Conservation (phyloP, 2,888 invertebrate genomes). For the Hyles lineata region DNA sequence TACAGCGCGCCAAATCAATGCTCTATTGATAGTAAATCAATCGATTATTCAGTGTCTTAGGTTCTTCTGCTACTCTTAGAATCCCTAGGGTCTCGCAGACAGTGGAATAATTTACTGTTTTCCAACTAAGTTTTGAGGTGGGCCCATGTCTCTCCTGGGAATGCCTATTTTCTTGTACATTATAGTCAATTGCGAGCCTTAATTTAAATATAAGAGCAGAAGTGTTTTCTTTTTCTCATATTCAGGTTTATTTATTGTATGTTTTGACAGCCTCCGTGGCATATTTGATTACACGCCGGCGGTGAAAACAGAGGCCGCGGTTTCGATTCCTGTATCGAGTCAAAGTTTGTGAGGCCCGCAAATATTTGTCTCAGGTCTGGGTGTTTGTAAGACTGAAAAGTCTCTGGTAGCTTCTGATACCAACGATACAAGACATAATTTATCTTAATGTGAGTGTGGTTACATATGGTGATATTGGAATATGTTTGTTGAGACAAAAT, state of each 20-base stretch:
- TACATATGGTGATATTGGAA: too few relatives aligned
- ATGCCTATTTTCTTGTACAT: slow-evolving; percentile 57
- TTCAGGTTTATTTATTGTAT: slow-evolving; percentile 22
- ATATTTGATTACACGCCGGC: too few relatives aligned
- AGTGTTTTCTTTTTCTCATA: slow-evolving; percentile 29
- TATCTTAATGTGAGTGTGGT: too few relatives aligned
- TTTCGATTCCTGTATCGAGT: too few relatives aligned
- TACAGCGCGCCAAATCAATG: background rate
- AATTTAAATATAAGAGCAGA: slow-evolving; percentile 45
- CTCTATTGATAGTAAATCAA: slow-evolving; percentile 43
- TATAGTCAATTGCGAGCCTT: slow-evolving; percentile 55
- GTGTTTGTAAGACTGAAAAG: too few relatives aligned
- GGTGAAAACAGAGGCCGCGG: too few relatives aligned
- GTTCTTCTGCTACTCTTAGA: slow-evolving; percentile 67
- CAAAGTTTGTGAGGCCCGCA: too few relatives aligned
- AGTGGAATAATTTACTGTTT: slow-evolving; percentile 75
- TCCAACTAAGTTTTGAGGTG: slow-evolving; percentile 72
- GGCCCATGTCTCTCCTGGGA: slow-evolving; percentile 56
- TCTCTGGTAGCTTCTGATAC: too few relatives aligned
- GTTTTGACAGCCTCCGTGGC: too few relatives aligned
- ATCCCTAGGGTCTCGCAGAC: slow-evolving; percentile 54
- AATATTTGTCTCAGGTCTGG: too few relatives aligned
- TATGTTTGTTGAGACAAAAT: too few relatives aligned
- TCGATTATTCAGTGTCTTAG: slow-evolving; percentile 58
- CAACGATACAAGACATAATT: too few relatives aligned